Conservation (phyloP, 2,888 invertebrate genomes). For the Stictocephala bisonia region DNA sequence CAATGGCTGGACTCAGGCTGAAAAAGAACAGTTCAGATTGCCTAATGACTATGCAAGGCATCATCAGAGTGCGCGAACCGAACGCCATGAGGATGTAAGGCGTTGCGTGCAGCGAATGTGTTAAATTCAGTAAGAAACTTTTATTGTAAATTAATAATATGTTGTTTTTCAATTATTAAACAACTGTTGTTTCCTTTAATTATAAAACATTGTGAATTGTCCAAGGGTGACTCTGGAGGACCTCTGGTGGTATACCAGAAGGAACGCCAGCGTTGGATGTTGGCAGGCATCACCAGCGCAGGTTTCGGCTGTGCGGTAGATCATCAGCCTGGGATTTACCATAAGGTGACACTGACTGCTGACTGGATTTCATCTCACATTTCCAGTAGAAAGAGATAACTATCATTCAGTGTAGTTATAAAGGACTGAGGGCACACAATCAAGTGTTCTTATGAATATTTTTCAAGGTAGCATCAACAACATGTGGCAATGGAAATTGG, state of each 20-base stretch:
- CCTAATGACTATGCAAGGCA: no score
- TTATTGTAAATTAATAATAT: slow-evolving; percentile 23
- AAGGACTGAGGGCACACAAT: no score
- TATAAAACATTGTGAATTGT: no score
- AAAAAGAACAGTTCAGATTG: no score
- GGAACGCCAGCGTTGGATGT: slow-evolving; percentile 75
- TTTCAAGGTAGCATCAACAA: no score
- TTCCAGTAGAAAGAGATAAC: neutral
- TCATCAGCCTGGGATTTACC: slow-evolving; percentile 88
- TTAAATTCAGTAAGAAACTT: no score
- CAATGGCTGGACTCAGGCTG: no score
- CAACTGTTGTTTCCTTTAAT: neutral
- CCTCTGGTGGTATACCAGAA: slow-evolving; percentile 76
- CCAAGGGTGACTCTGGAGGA: slow-evolving; percentile 86
- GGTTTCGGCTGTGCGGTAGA: slow-evolving; percentile 89
- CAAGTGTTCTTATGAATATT: no score
- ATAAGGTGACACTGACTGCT: slow-evolving; percentile 78
- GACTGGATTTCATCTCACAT: slow-evolving; percentile 70
- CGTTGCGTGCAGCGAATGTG: neutral
- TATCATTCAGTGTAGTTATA: no score
- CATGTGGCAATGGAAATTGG: no score
- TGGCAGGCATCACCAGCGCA: slow-evolving; percentile 86
- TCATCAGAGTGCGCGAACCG: no score
- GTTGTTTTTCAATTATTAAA: slow-evolving; percentile 9
- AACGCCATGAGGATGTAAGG: no score